Conservation (phyloP, 1,140 invertebrate genomes). For the Physella acuta region DNA sequence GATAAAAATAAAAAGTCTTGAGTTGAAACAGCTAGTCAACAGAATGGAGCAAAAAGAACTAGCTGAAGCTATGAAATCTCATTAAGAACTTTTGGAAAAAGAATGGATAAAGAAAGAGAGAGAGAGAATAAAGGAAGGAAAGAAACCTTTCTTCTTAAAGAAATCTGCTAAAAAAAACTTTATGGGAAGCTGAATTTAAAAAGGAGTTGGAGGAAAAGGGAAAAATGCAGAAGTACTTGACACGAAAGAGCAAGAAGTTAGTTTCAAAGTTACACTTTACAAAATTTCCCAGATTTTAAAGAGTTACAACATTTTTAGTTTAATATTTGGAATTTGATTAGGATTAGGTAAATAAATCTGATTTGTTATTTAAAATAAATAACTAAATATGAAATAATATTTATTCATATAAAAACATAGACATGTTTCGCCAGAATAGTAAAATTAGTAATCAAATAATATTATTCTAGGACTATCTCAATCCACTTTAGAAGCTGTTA, state of each 20-base stretch:
- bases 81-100: slow-evolving; percentile 12
- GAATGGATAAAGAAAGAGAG: slow-evolving; percentile 24
- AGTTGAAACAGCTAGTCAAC: slow-evolving; percentile 17
- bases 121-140: slow-evolving; percentile 19
- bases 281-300: no score
- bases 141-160: slow-evolving; percentile 24
- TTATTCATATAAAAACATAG: no score
- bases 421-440: no score
- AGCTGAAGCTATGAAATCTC: slow-evolving; percentile 10
- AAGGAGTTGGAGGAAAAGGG: slow-evolving; percentile 21
- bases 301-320: no score
- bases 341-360: no score
- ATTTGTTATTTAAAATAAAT: no score
- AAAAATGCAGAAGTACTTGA: slow-evolving; percentile 16
- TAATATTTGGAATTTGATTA: no score
- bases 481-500: no score
- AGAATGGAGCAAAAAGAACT: slow-evolving; percentile 23
- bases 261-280: slow-evolving; percentile 14
- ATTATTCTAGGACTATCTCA: no score
- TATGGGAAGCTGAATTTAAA: slow-evolving; percentile 2
- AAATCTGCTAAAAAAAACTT: slow-evolving; percentile 21
- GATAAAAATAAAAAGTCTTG: slow-evolving; percentile 13
- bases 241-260: slow-evolving; percentile 16
- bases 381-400: no score
- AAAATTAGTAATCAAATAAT: no score